Evolutionary conservation across 1,140 invertebrate genomes (phyloP).

Genomic region (Akabosia matsudoensis): DNA sequence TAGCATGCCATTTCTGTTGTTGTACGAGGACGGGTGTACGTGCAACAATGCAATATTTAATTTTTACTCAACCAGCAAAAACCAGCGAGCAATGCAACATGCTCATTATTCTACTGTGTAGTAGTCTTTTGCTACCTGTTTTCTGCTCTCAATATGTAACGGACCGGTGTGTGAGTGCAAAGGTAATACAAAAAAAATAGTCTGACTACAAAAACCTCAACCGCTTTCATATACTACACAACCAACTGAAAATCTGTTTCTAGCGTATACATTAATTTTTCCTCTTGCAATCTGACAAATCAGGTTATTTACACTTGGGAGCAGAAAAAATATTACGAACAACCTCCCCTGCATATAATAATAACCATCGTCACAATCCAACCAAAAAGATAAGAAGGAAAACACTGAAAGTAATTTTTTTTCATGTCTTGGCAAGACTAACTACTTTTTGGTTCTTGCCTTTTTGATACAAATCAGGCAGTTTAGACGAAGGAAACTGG

Average conservation of each 20-base stretch:
- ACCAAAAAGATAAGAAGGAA: neutral
- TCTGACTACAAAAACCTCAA: too few species aligned
- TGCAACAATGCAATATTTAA: neutral
- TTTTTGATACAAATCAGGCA: neutral
- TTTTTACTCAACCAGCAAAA: too few species aligned
- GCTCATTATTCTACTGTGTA: neutral
- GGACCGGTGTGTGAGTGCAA: neutral
- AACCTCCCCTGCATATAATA: too few species aligned
- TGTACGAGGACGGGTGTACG: too few species aligned
- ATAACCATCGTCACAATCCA: neutral
- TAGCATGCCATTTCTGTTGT: too few species aligned
- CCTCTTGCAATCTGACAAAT: conserved; percentile 1
- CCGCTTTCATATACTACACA: neutral
- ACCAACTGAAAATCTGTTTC: neutral
- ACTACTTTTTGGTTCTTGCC: neutral
- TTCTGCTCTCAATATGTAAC: conserved; percentile 18
- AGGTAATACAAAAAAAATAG: too few species aligned
- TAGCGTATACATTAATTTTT: neutral
- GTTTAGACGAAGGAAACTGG: neutral
- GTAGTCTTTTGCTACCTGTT: neutral
- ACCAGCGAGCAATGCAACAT: too few species aligned
- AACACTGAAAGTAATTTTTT: conserved; percentile 11
- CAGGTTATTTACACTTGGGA: conserved; percentile 7
- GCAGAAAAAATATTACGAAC: neutral
- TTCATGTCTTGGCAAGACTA: neutral